Base-by-base conservation (phyloP, 2,888 invertebrate species). In the Mantis religiosa region DNA sequence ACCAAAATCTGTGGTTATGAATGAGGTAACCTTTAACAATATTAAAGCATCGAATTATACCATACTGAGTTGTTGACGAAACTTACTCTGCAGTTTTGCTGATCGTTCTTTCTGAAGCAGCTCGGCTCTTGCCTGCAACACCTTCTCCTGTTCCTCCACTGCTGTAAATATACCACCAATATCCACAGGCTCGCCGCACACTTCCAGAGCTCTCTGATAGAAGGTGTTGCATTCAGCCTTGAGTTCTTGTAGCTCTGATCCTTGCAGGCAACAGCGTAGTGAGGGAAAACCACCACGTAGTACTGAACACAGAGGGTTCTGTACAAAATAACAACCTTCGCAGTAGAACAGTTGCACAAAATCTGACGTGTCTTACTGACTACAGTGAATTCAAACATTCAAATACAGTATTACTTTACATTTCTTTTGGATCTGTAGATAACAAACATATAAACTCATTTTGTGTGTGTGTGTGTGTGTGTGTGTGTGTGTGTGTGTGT, bases 301-400 rank as follows among this genome's bases (percentile, higher is more conserved):
- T n/a, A 84, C 47, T 30, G 88, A 87, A 27, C 88, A 84, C 89
- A 90, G 82, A 3, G 89, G 82, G 28, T 90, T 89, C 90, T 90
- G 85, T 12, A n/a, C 41, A 25, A 28, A 71, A 54, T 7, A 12
- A 89, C n/a, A 84, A 20, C n/a, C 83, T 71, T 28, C n/a, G 6
- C n/a, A 15, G n/a, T n/a, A n/a, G n/a, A n/a, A n/a, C n/a, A n/a
- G n/a, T n/a, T n/a, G n/a, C n/a, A n/a, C n/a, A n/a, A n/a, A n/a
- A n/a, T n/a, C n/a, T n/a, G n/a, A n/a, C n/a, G n/a, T n/a, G n/a
- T n/a, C n/a, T n/a, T n/a, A n/a, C n/a, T n/a, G n/a, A n/a, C n/a
- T n/a, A n/a, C n/a, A n/a, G n/a, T n/a, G n/a, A n/a, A n/a, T n/a
- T n/a, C n/a, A n/a, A n/a, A n/a, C n/a, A n/a, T n/a, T n/a, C n/a